Evolutionary conservation across 2,113 vertebrate genomes (phyloP).

Genomic region (Hydrochoerus hydrochaeris): DNA sequence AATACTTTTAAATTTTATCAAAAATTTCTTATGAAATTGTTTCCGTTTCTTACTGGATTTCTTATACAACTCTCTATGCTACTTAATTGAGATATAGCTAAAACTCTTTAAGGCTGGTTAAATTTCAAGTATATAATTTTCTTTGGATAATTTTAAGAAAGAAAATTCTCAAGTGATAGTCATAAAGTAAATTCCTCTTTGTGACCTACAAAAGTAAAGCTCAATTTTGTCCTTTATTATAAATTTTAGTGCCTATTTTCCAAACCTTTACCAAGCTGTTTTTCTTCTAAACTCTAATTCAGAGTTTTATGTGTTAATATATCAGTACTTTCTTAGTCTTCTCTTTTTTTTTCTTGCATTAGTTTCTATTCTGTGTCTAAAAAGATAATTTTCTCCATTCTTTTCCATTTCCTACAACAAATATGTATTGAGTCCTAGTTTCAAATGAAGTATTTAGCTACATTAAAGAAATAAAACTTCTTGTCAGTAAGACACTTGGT

Average conservation of each 20-base stretch:
- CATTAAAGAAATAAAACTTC: slow-evolving; percentile 35
- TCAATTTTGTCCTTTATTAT: background rate
- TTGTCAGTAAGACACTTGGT: background rate
- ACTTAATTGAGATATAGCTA: background rate
- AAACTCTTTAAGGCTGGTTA: background rate
- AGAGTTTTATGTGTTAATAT: background rate
- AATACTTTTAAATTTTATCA: background rate
- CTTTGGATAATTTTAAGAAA: slow-evolving; percentile 47
- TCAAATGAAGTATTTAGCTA: background rate
- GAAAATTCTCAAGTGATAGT: background rate
- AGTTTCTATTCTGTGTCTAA: background rate
- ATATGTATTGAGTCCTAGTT: background rate
- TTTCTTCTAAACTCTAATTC: background rate
- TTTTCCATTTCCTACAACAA: background rate
- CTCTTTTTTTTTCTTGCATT: background rate
- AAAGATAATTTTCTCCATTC: background rate
- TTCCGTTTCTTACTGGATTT: background rate
- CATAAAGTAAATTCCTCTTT: background rate
- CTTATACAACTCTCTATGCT: background rate
- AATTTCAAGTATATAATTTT: background rate
- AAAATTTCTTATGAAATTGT: background rate
- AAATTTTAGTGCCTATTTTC: background rate
- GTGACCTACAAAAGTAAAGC: background rate
- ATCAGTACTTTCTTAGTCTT: background rate
- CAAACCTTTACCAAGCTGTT: background rate